phyloP scores from a whole-genome alignment of 2,113 vertebrate genomes.

The Pachypanchax playfairii region DNA sequence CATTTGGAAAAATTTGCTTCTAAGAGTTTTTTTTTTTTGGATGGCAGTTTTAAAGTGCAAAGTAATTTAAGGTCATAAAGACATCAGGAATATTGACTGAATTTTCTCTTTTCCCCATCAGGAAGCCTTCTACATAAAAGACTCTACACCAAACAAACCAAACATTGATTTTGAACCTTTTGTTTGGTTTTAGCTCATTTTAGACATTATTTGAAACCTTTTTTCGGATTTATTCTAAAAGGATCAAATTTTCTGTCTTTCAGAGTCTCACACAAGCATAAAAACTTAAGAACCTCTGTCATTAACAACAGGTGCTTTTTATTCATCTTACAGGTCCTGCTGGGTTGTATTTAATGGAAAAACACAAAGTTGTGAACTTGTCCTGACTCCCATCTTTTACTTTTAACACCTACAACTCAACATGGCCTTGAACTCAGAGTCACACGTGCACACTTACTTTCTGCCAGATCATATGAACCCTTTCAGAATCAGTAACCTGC shows the following conservation, averaged over 20 bases:
- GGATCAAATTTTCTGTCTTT: neutral
- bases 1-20: no score
- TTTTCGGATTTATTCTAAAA: no score
- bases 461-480: neutral
- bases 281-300: neutral
- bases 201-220: no score
- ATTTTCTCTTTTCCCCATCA: no score
- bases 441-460: neutral
- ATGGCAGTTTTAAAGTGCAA: no score
- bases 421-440: conserved; percentile 13
- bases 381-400: conserved; percentile 20
- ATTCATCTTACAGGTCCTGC: neutral
- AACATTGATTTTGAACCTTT: no score
- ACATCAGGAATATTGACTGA: no score
- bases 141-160: no score
- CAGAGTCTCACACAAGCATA: neutral
- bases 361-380: conserved; percentile 19
- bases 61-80: no score
- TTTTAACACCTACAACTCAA: conserved; percentile 7
- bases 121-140: no score
- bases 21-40: no score
- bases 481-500: neutral
- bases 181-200: no score
- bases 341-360: conserved; percentile 7
- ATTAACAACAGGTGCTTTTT: conserved; percentile 25